Evolutionary conservation across 2,888 invertebrate genomes (phyloP).

Genomic region (Smittia sp.): DNA sequence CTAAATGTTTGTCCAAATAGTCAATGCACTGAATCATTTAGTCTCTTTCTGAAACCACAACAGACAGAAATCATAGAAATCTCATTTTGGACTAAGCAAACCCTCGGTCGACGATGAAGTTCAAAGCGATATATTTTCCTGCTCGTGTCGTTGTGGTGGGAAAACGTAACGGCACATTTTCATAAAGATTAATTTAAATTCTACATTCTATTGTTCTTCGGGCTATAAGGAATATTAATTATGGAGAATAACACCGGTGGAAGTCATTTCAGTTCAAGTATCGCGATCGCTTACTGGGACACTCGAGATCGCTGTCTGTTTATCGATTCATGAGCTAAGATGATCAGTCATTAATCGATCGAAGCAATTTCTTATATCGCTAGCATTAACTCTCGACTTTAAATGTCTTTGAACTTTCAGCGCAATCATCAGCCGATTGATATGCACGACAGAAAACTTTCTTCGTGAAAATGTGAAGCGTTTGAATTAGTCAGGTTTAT

Average conservation of each 20-base stretch:
- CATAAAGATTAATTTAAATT: slow-evolving; percentile 42
- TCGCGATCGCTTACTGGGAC: slow-evolving; percentile 2
- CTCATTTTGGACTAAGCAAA: background rate
- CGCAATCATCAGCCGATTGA: background rate
- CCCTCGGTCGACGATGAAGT: background rate
- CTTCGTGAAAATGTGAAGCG: background rate
- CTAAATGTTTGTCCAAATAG: background rate
- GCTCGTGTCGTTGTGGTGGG: slow-evolving; percentile 31
- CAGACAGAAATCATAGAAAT: background rate
- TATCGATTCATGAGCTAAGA: too few relatives aligned
- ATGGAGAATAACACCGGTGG: slow-evolving; percentile 3
- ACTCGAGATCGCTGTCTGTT: background rate
- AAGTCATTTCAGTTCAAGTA: background rate
- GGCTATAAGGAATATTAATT: slow-evolving; percentile 41
- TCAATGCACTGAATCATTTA: too few relatives aligned
- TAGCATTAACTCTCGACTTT: background rate
- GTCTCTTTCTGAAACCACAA: background rate
- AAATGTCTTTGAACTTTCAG: slow-evolving; percentile 15
- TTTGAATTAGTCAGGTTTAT: slow-evolving; percentile 1
- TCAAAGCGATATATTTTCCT: background rate
- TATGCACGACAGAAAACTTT: slow-evolving; percentile 10
- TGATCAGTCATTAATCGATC: background rate
- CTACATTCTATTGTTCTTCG: slow-evolving; percentile 41
- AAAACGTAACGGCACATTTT: slow-evolving; percentile 39
- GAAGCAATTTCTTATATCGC: too few relatives aligned